Conservation (phyloP, 2,888 invertebrate species). For the Tinea pellionella region DNA sequence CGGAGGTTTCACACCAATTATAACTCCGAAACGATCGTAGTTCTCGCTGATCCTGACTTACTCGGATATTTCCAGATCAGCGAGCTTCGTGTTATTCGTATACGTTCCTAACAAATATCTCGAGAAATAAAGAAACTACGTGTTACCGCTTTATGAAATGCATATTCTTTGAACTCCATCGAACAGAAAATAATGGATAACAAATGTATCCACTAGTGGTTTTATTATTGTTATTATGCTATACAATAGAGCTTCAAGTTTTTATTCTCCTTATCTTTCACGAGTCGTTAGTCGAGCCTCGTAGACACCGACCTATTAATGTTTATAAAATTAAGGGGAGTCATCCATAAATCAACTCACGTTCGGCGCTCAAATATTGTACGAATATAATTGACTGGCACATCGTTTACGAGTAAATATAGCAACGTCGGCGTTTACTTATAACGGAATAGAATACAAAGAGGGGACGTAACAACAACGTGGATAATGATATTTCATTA, state of each 20-base stretch:
- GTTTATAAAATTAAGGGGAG: conserved; percentile 19
- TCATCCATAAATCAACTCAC: conserved; percentile 8
- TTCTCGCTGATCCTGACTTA: background rate
- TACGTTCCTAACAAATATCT: background rate
- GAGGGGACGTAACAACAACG: background rate
- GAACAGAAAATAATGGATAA: conserved; percentile 9
- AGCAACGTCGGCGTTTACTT: background rate
- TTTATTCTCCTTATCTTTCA: conserved; percentile 28
- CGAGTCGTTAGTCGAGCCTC: conserved; percentile 30
- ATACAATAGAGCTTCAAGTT: conserved; percentile 1
- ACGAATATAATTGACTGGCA: conserved; percentile 2
- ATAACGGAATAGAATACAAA: background rate
- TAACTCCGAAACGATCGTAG: conserved; percentile 16
- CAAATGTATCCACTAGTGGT: conserved; percentile 11
- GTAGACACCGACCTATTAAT: conserved; percentile 14
- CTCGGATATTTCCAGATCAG: background rate
- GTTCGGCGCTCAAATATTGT: background rate
- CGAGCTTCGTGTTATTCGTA: background rate
- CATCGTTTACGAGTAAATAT: conserved; percentile 7
- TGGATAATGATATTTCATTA: conserved; percentile 21
- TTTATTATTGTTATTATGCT: background rate
- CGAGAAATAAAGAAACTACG: background rate
- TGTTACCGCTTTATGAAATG: background rate
- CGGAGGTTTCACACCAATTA: conserved; percentile 22
- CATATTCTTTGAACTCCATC: background rate